Conservation (phyloP, 2,888 invertebrate species). For the Acanthosepion esculentum region DNA sequence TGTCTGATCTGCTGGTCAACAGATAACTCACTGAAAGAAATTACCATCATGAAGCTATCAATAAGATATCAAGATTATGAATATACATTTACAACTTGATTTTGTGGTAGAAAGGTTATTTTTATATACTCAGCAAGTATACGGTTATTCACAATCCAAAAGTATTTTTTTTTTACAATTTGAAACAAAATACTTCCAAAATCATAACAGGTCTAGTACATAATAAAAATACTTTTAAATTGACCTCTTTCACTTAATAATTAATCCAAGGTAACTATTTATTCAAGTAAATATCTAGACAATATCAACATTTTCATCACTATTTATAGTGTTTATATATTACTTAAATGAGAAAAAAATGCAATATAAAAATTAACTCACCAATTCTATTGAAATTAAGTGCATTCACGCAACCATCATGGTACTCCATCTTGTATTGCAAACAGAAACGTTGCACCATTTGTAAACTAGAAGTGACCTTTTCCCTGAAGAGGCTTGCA, state of each 20-base stretch:
- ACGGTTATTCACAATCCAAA: too few relatives aligned
- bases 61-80: not conserved
- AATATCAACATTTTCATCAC: not conserved
- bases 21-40: too few relatives aligned
- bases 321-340: not conserved
- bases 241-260: too few relatives aligned
- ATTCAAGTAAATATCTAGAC: not conserved
- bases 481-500: slow-evolving; percentile 80
- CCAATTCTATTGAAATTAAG: slow-evolving; percentile 89
- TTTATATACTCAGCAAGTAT: too few relatives aligned
- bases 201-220: too few relatives aligned
- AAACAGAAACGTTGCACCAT: slow-evolving; percentile 87
- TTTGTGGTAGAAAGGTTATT: not conserved
- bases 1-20: too few relatives aligned
- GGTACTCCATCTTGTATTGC: slow-evolving; percentile 84
- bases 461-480: slow-evolving; percentile 87
- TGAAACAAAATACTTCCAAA: too few relatives aligned
- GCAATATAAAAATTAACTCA: slow-evolving; percentile 52
- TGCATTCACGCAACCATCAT: slow-evolving; percentile 93
- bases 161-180: too few relatives aligned
- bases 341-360: not conserved
- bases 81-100: not conserved
- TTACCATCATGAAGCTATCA: too few relatives aligned
- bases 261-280: too few relatives aligned
- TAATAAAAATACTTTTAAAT: too few relatives aligned